Conservation (phyloP, 2,888 invertebrate species). For the Ceraclea dissimilis region DNA sequence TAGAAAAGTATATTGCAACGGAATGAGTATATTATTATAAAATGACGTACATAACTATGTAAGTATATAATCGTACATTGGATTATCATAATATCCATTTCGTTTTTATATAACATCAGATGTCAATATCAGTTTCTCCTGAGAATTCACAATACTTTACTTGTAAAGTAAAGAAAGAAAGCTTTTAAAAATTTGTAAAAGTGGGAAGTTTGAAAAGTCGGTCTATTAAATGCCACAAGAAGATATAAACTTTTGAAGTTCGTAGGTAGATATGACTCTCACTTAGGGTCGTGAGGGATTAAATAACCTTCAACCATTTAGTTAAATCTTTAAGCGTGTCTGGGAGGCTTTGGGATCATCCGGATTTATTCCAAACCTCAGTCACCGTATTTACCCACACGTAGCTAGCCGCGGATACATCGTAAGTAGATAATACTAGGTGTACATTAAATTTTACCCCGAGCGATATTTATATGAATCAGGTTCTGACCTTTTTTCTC, state of each 20-base stretch:
- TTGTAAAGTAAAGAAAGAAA: too few relatives aligned
- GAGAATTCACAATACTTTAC: too few relatives aligned
- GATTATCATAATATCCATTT: too few relatives aligned
- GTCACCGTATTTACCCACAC: not conserved
- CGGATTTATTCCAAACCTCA: not conserved
- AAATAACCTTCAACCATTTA: not conserved
- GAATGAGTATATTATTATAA: too few relatives aligned
- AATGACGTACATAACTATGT: too few relatives aligned
- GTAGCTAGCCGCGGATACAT: too few relatives aligned
- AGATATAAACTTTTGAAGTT: not conserved
- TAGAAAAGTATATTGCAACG: too few relatives aligned
- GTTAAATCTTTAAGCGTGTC: not conserved
- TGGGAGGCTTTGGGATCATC: not conserved
- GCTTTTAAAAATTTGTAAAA: too few relatives aligned
- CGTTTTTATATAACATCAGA: too few relatives aligned
- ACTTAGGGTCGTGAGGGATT: constrained; percentile 1
- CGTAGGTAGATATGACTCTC: not conserved
- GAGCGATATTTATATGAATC: not conserved
- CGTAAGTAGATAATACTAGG: not conserved
- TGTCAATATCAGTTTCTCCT: too few relatives aligned
- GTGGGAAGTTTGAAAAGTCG: too few relatives aligned
- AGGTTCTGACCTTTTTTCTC: not conserved
- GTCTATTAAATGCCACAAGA: not conserved
- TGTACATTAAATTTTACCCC: not conserved
- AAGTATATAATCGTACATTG: too few relatives aligned